These are phyloP conservation scores for Mimas tiliae DNA, from an alignment of 2,888 invertebrate species.

Conservation along the genomic window DNA sequence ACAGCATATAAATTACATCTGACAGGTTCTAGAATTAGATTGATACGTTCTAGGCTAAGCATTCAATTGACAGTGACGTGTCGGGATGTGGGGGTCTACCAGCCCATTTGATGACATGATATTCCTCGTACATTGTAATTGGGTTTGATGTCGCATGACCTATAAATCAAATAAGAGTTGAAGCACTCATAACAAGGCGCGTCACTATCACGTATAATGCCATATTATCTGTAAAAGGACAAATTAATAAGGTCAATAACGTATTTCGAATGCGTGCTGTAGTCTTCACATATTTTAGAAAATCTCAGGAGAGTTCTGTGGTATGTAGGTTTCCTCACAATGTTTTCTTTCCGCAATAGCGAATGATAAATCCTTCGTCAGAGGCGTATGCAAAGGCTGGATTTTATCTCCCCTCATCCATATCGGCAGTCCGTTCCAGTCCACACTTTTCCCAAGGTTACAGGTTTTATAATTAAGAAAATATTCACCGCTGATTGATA, in stretches of 20 bases:
- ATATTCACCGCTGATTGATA: too few species aligned
- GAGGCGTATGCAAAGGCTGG: too few species aligned
- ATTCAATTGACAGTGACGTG: constrained; percentile 73
- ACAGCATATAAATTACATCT: constrained; percentile 68
- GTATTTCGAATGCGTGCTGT: neutral
- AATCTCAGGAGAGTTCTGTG: too few species aligned
- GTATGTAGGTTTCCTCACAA: too few species aligned
- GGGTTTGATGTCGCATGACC: constrained; percentile 3
- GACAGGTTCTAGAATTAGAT: constrained; percentile 74
- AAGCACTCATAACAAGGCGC: neutral
- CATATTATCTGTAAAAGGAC: neutral
- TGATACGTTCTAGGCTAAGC: constrained; percentile 74
- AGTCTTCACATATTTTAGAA: too few species aligned
- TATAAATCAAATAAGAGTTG: constrained; percentile 1
- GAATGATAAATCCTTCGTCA: too few species aligned
- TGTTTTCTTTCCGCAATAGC: too few species aligned
- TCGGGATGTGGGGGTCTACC: constrained; percentile 82
- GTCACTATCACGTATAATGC: neutral
- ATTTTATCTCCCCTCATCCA: too few species aligned
- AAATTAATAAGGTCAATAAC: neutral
- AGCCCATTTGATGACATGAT: constrained; percentile 58
- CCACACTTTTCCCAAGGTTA: too few species aligned
- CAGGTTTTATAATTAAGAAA: too few species aligned
- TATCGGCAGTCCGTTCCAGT: too few species aligned
- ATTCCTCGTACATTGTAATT: constrained; percentile 24